phyloP scores from a whole-genome alignment of 2,797 vertebrate genomes.

The Xenops minutus region DNA sequence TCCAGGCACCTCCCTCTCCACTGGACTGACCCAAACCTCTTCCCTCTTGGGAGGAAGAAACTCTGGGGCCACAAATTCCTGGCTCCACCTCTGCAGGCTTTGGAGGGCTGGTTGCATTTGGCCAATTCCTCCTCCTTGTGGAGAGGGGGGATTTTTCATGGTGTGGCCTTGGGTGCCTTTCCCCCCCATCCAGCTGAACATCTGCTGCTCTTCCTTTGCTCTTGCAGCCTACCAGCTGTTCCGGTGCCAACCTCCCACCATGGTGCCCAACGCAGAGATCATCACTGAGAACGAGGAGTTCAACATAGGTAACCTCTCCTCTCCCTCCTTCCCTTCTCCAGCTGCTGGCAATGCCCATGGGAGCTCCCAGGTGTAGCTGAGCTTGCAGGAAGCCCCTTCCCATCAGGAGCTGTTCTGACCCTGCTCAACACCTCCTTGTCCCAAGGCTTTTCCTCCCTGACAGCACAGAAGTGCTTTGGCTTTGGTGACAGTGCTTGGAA shows the following conservation, averaged over 20 bases:
- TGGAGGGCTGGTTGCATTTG: neutral
- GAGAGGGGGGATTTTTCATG: neutral
- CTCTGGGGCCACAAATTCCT: neutral
- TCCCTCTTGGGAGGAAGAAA: neutral
- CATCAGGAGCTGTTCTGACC: neutral
- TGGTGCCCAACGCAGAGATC: slow-evolving; percentile 93
- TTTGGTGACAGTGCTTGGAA: neutral
- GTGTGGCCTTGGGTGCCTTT: neutral
- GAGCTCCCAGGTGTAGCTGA: too few relatives aligned
- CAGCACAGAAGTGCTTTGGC: neutral
- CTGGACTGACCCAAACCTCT: neutral
- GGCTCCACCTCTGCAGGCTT: neutral
- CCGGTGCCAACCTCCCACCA: slow-evolving; percentile 89
- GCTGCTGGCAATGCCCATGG: too few relatives aligned
- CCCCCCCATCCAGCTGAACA: neutral
- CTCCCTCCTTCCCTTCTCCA: neutral
- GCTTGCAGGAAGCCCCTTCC: too few relatives aligned
- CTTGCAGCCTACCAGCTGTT: slow-evolving; percentile 89
- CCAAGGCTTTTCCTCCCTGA: neutral
- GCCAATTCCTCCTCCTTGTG: neutral
- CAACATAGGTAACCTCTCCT: slow-evolving; percentile 84
- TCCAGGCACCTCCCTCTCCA: neutral
- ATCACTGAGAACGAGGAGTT: slow-evolving; percentile 94
- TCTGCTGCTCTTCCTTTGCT: neutral
- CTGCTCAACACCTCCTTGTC: rapidly evolving